A percentile compares a stretch with the other conserved stretches of the same genome.
Conservation (phyloP, 1,140 invertebrate species). For the Ooceraea biroi region DNA sequence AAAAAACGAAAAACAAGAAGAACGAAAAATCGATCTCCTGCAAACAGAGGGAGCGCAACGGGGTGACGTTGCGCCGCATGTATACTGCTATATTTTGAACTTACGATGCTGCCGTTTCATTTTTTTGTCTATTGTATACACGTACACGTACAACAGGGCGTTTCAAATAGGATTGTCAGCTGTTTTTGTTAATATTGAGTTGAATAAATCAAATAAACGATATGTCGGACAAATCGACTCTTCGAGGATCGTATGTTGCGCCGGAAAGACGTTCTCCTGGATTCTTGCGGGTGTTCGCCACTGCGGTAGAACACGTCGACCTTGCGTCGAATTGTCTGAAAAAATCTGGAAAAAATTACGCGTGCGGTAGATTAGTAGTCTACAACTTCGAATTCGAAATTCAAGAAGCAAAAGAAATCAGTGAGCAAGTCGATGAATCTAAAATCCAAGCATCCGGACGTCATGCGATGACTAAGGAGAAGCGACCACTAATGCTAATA, state of each 20-base stretch:
- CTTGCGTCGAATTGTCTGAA: too few species aligned
- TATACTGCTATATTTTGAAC: slow-evolving; percentile 54
- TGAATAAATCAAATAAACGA: slow-evolving; percentile 61
- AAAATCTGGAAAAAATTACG: too few species aligned
- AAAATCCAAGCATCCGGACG: too few species aligned
- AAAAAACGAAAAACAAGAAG: not conserved
- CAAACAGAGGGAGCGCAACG: slow-evolving; percentile 35
- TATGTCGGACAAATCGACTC: slow-evolving; percentile 38
- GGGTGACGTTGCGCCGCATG: slow-evolving; percentile 20
- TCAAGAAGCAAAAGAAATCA: too few species aligned
- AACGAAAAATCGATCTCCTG: slow-evolving; percentile 45
- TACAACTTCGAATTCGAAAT: too few species aligned
- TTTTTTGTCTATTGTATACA: slow-evolving; percentile 41
- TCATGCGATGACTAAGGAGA: too few species aligned
- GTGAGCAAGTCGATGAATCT: too few species aligned
- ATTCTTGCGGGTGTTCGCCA: slow-evolving; percentile 23
- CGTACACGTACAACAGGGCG: slow-evolving; percentile 27
- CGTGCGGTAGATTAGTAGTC: too few species aligned
- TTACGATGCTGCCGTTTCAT: slow-evolving; percentile 59
- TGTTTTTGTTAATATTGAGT: slow-evolving; percentile 61
- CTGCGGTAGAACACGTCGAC: too few species aligned
- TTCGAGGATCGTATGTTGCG: slow-evolving; percentile 42
- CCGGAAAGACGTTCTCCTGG: slow-evolving; percentile 40
- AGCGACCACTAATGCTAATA: too few species aligned
- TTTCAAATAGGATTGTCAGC: slow-evolving; percentile 60